Evolutionary conservation across 2,888 invertebrate species (phyloP).

Genomic region (Ectobius pallidus): DNA sequence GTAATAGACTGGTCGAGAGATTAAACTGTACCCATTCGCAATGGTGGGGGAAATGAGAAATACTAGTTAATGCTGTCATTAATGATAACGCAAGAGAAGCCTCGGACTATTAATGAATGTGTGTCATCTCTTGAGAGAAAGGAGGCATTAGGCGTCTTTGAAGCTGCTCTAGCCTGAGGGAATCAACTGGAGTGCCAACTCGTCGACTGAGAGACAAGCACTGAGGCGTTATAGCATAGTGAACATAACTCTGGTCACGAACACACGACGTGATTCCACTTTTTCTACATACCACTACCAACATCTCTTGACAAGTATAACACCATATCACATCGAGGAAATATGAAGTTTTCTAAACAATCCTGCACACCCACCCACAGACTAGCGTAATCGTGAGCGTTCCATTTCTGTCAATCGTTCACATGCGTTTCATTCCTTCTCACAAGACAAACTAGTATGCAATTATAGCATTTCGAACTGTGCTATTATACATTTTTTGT

Average conservation of each 20-base stretch:
- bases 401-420: conserved; percentile 29
- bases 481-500: conserved; percentile 17
- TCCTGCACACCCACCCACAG: not conserved
- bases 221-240: not conserved
- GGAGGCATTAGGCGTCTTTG: not conserved
- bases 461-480: conserved; percentile 2
- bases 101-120: no score
- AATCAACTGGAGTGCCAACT: not conserved
- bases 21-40: no score
- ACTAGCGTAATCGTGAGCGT: conserved; percentile 3
- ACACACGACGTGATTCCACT: conserved; percentile 1
- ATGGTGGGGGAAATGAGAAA: no score
- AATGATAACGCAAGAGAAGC: no score
- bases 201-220: conserved; percentile 15
- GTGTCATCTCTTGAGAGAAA: no score
- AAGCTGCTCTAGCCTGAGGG: not conserved
- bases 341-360: not conserved
- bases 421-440: not conserved
- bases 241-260: conserved; percentile 19
- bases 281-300: not conserved
- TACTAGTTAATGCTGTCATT: no score
- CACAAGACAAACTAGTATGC: not conserved
- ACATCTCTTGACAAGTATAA: conserved; percentile 21
- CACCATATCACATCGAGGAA: conserved; percentile 21
- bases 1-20: no score